Evolutionary conservation across 2,888 invertebrate genomes (phyloP).

Genomic region (Melinaea menophilus): DNA sequence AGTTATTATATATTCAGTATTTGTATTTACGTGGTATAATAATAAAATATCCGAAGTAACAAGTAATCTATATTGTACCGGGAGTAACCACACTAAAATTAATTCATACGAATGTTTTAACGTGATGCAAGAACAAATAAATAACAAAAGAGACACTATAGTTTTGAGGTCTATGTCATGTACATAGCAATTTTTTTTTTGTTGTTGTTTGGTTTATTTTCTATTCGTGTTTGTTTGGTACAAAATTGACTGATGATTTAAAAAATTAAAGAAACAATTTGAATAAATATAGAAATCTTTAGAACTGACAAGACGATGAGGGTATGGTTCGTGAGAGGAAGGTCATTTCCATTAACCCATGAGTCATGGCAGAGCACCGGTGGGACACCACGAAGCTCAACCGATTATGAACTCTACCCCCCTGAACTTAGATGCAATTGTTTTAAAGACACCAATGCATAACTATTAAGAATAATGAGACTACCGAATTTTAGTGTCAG

Average conservation of each 20-base stretch:
- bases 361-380: conserved; percentile 35
- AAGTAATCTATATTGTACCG: no score
- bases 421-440: conserved; percentile 15
- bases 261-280: conserved; percentile 8
- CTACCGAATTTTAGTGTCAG: conserved; percentile 26
- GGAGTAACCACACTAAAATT: no score
- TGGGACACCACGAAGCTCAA: conserved; percentile 27
- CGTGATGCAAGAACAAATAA: no score
- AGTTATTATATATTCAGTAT: no score
- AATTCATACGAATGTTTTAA: no score
- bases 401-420: conserved; percentile 15
- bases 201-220: no score
- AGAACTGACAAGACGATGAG: conserved; percentile 36
- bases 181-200: no score
- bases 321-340: conserved; percentile 38
- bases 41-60: no score
- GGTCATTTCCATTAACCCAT: conserved; percentile 42
- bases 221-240: background rate
- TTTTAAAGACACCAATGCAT: conserved; percentile 15
- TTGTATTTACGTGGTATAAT: no score
- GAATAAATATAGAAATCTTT: conserved; percentile 26
- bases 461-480: conserved; percentile 23
- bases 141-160: no score
- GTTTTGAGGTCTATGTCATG: no score
- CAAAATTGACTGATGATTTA: background rate